Conservation (phyloP, 2,113 vertebrate species). For the Fregata magnificens region DNA sequence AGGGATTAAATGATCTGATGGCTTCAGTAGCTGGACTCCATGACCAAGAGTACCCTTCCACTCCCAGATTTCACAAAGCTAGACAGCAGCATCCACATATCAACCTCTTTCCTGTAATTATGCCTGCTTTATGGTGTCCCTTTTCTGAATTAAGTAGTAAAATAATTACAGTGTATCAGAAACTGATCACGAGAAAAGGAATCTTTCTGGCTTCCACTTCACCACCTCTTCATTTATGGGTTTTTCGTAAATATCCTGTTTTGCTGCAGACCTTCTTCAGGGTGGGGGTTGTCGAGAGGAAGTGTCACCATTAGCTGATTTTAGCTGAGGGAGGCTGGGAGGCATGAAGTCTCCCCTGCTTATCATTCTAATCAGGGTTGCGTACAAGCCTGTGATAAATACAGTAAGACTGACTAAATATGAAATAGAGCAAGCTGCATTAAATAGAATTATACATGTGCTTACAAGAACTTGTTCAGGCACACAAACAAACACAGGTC, state of each 20-base stretch:
- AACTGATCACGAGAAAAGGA: background rate
- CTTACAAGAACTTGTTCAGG: background rate
- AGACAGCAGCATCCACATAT: background rate
- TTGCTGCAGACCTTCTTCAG: constrained; percentile 17
- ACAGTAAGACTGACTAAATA: constrained; percentile 34
- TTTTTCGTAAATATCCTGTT: constrained; percentile 33
- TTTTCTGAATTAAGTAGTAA: background rate
- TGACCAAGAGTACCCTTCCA: background rate
- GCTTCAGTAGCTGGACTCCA: background rate
- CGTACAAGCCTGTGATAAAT: background rate
- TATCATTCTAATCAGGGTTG: constrained; percentile 52
- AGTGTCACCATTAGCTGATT: background rate
- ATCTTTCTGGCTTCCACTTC: background rate
- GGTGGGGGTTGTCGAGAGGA: constrained; percentile 1
- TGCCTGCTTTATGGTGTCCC: background rate
- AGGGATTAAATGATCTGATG: background rate
- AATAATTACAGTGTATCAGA: background rate
- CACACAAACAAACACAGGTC: background rate
- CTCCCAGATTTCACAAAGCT: background rate
- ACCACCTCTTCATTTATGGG: background rate
- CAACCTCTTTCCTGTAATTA: background rate
- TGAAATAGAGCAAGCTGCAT: background rate
- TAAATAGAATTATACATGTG: background rate
- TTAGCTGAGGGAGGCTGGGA: background rate
- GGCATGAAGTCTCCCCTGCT: background rate